Evolutionary conservation across 2,888 invertebrate genomes (phyloP), one percentile per base, ranked within the genome.

Genomic region (Abrostola tripartita): DNA sequence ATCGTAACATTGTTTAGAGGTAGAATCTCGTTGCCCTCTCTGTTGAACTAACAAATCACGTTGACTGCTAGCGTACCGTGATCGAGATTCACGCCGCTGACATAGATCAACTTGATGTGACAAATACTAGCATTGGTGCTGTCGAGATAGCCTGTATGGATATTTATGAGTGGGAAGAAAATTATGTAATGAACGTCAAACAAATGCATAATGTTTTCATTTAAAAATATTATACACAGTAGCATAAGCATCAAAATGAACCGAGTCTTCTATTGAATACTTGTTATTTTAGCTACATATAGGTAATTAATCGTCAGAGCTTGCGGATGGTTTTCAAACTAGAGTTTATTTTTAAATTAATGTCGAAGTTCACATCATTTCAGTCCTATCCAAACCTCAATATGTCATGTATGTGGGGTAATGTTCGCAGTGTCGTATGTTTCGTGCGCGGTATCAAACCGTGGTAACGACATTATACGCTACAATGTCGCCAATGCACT

Each of bases 391-490:
- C 14, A 11, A 35, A 38, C 1, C 14, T 5, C 11, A 35, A 47
- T 52, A 44, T 50, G 10, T 52, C 44, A 9, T 41, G 7, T 12
- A n/a, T 35, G 37, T 35, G 54, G 35, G 54, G 47, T 49, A 57
- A 52, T 44, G 37, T 24, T 14, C n/a, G 40, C 35, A 44, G 51
- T 64, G 54, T 53, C 37, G 24, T 59, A 56, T 66, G 69, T 68
- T 79, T 76, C 76, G 82, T 82, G 76, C 77, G 76, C 69, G 74
- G 77, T 81, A 77, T 79, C 84, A 83, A 82, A 82, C 81, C 80
- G 62, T 71, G 73, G 79, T 85, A 87, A 88, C 80, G 78, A 78
- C 73, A 82, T 83, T 83, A 84, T 82, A 76, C 57, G 76, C 70
- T 78, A 87, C 87, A 85, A 79, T 85, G 85, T 84, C 77, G 74